Evolutionary conservation across 2,797 vertebrate species (phyloP).

Genomic region (Lagocephalus sceleratus): DNA sequence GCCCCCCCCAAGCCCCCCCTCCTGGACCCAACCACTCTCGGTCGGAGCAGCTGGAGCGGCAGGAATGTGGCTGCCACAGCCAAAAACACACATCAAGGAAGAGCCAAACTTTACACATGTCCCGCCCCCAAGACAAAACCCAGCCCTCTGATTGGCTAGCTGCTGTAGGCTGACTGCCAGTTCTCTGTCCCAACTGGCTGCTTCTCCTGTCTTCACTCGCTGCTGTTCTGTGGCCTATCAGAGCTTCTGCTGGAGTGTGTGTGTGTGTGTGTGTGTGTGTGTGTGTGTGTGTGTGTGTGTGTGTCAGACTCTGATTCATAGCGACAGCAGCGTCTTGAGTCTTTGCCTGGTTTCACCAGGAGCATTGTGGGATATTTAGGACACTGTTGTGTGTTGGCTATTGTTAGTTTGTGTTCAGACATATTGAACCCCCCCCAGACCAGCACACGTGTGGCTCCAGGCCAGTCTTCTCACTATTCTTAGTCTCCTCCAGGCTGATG

Average conservation of each 20-base stretch:
- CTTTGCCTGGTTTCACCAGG: slow-evolving; percentile 43
- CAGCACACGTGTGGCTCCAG: slow-evolving; percentile 36
- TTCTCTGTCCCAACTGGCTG: slow-evolving; percentile 33
- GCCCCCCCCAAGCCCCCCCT: too few species aligned
- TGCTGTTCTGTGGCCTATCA: slow-evolving; percentile 45
- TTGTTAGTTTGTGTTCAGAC: slow-evolving; percentile 14
- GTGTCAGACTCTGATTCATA: slow-evolving; percentile 36
- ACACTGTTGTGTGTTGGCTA: slow-evolving; percentile 22
- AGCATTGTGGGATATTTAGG: slow-evolving; percentile 30
- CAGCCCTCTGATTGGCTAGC: neutral
- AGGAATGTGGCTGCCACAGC: neutral
- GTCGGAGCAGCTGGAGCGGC: neutral
- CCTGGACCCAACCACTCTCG: too few species aligned
- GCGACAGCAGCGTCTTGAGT: slow-evolving; percentile 50
- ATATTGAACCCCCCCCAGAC: slow-evolving; percentile 14
- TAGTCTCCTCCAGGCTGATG: slow-evolving; percentile 35
- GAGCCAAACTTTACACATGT: too few species aligned
- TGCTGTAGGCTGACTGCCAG: slow-evolving; percentile 48
- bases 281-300: slow-evolving; percentile 37
- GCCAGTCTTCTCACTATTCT: slow-evolving; percentile 47
- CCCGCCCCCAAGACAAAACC: neutral
- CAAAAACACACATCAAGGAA: too few species aligned
- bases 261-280: slow-evolving; percentile 33
- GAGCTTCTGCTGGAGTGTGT: slow-evolving; percentile 28
- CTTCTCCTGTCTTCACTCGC: slow-evolving; percentile 32